Percentiles rank a stretch among this genome's conserved stretches.
Conservation (phyloP, 2,113 vertebrate species). For the Labeo rohita region DNA sequence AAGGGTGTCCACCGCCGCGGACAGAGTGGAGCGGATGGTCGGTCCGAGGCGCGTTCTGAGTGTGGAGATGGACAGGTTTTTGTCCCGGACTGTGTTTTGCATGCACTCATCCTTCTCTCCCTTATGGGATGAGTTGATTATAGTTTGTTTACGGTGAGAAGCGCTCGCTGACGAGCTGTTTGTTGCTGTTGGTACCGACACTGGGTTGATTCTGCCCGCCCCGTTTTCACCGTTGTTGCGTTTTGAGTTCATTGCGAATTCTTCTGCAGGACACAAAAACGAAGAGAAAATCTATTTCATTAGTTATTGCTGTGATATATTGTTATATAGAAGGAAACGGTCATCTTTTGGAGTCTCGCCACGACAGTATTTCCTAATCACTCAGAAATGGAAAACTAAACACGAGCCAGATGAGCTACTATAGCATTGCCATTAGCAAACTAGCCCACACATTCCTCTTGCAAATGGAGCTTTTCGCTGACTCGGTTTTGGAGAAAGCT, state of each 20-base stretch:
- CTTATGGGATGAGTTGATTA: constrained; percentile 66
- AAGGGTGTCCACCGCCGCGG: constrained; percentile 77
- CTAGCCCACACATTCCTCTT: background rate
- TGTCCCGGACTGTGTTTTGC: constrained; percentile 56
- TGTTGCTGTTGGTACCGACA: constrained; percentile 54
- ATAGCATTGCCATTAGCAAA: constrained; percentile 34
- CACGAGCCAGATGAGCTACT: constrained; percentile 8
- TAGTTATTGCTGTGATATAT: background rate
- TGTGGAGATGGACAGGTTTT: constrained; percentile 71
- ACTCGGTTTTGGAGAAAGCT: background rate
- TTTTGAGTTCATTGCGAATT: constrained; percentile 54
- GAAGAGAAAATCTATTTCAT: background rate
- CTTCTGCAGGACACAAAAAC: background rate
- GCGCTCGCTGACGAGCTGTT: constrained; percentile 55
- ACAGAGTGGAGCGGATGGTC: constrained; percentile 77
- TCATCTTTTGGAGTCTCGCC: background rate
- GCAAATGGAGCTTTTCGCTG: background rate
- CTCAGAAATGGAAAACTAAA: background rate
- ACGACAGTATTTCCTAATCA: background rate
- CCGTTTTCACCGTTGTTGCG: constrained; percentile 47
- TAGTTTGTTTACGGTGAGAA: constrained; percentile 71
- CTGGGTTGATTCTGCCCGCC: constrained; percentile 22
- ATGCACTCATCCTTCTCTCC: constrained; percentile 63
- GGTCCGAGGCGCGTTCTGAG: constrained; percentile 77
- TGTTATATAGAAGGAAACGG: background rate